Evolutionary conservation across 2,797 vertebrate species (phyloP), one percentile per base, ranked within the genome.

Genomic region (Crenuchus spilurus): DNA sequence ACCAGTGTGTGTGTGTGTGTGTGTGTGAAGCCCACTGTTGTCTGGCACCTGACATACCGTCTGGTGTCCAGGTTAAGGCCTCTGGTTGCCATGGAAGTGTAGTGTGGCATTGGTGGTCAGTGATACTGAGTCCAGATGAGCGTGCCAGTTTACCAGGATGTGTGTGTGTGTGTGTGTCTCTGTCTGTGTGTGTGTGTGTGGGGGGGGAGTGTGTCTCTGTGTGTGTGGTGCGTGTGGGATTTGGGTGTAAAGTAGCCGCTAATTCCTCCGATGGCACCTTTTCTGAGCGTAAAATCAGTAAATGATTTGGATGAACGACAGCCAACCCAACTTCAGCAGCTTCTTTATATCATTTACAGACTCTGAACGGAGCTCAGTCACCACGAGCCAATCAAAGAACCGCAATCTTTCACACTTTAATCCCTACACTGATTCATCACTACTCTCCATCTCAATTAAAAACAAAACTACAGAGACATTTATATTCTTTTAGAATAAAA

Each of bases 191-290:
- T 31, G 6, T 54, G 24, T 46, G 35, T 60, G 48, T 46, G n/a
- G n/a, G n/a, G n/a, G n/a, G n/a, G n/a, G n/a, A n/a, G 46, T 63
- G 48, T 33, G 48, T n/a, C 33, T 10, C 30, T 5, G 4, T 16
- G 46, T 49, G 37, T 8, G 33, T 35, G 33, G 3, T 70, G 74
- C 68, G 69, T n/a, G 42, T 81, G 58, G 81, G 74, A 82, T 54
- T 64, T 41, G 80, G 78, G 83, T 84, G 85, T 77, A 76, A 86
- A 85, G 80, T 79, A 83, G 85, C 80, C 82, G 87, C 81, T 86
- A 82, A 84, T 80, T 83, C 78, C 64, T 84, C 55, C 52, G 82
- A 72, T 84, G 76, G 48, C 46, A n/a, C 82, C 30, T 87, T 83
- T 39, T 37, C 30, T 4, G 35, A 37, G 70, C 74, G 76, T 67